These are phyloP conservation scores for Chascanopsetta lugubris DNA, from an alignment of 2,113 vertebrate genomes.

Conservation along the genomic window DNA sequence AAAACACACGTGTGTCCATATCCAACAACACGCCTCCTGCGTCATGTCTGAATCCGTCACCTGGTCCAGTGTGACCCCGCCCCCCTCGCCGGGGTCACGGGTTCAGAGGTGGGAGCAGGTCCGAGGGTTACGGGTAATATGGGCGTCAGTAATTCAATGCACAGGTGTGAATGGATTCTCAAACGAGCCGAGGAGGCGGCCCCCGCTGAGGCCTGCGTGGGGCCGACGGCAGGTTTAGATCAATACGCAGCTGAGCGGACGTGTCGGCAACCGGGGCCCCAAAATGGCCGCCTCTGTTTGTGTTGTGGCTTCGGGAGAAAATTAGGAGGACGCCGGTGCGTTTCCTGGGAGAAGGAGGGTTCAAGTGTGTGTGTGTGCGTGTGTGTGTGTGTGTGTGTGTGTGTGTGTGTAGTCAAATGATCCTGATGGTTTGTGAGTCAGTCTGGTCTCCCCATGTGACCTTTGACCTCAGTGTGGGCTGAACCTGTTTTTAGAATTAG, in stretches of 20 bases:
- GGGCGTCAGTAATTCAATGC: constrained; percentile 84
- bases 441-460: too few species aligned
- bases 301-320: constrained; percentile 69
- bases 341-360: constrained; percentile 60
- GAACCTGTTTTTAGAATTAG: not conserved
- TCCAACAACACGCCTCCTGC: constrained; percentile 50
- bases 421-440: constrained; percentile 6
- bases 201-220: constrained; percentile 59
- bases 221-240: constrained; percentile 73
- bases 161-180: constrained; percentile 84
- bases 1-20: constrained; percentile 52
- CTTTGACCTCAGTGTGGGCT: not conserved
- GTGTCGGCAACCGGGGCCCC: constrained; percentile 70
- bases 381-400: constrained; percentile 19
- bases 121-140: constrained; percentile 81
- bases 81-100: constrained; percentile 62
- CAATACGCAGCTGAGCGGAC: constrained; percentile 76
- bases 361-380: constrained; percentile 20
- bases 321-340: constrained; percentile 18
- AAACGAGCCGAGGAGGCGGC: constrained; percentile 79
- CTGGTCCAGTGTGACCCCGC: constrained; percentile 45
- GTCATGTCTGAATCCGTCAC: constrained; percentile 49
- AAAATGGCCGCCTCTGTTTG: constrained; percentile 66
- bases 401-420: constrained; percentile 9
- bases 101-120: constrained; percentile 66